phyloP scores from a whole-genome alignment of 2,113 vertebrate species.

The Lates calcarifer region DNA sequence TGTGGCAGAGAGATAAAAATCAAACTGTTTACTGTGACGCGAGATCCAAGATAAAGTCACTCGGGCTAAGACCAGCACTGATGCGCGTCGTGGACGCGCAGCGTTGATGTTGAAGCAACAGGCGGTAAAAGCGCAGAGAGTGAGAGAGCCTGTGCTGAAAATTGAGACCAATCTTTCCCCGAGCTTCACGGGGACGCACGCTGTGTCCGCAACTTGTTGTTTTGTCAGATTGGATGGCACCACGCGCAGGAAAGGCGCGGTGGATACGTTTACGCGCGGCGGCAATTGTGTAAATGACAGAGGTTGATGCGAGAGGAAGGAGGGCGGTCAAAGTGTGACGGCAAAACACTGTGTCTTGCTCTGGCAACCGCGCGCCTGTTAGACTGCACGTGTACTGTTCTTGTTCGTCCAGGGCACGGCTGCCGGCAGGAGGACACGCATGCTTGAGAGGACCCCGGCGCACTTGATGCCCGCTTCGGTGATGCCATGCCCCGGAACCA shows the following conservation, averaged over 20 bases:
- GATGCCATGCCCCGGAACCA: slow-evolving; percentile 97
- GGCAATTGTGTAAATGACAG: slow-evolving; percentile 3
- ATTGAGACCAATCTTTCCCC: no score
- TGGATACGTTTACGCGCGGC: slow-evolving; percentile 53
- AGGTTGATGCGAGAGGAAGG: slow-evolving; percentile 48
- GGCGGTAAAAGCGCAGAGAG: slow-evolving; percentile 13
- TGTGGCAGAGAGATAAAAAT: neutral
- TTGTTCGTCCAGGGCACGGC: slow-evolving; percentile 1
- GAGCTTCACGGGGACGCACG: neutral
- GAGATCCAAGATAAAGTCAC: neutral
- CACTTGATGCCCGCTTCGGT: slow-evolving; percentile 83
- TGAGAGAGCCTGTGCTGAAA: neutral
- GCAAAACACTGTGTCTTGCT: slow-evolving; percentile 10
- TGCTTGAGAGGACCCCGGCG: slow-evolving; percentile 64
- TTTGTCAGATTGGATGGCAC: neutral
- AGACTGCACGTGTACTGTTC: slow-evolving; percentile 34
- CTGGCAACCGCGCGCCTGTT: slow-evolving; percentile 9
- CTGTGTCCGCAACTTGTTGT: neutral
- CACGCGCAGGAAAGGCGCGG: neutral
- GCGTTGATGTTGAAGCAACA: slow-evolving; percentile 60
- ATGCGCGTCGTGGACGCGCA: slow-evolving; percentile 40
- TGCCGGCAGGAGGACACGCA: slow-evolving; percentile 52
- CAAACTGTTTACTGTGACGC: neutral
- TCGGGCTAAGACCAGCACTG: neutral
- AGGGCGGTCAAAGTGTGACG: slow-evolving; percentile 70